Evolutionary conservation across 2,113 vertebrate species (phyloP).

Genomic region (Phyllostomus hastatus): DNA sequence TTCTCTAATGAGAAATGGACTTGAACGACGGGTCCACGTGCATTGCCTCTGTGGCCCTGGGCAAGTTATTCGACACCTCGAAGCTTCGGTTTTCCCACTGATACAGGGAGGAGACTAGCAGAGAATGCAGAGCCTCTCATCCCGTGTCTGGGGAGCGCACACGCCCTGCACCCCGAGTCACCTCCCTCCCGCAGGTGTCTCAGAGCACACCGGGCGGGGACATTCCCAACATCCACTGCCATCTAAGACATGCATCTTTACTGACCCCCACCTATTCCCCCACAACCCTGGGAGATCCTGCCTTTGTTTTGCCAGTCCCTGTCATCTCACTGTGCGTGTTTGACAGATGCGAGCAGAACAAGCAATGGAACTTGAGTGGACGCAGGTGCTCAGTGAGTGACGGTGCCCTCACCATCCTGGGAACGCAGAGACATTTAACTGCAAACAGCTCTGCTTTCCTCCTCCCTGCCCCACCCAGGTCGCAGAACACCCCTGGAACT

Average conservation of each 20-base stretch:
- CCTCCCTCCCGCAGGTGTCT: background rate
- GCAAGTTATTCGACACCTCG: background rate
- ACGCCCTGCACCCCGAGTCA: background rate
- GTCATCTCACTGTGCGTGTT: background rate
- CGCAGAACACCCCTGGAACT: background rate
- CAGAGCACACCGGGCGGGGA: background rate
- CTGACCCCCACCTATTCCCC: background rate
- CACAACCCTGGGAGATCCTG: background rate
- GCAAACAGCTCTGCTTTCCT: background rate
- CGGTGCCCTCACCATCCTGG: background rate
- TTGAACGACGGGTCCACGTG: background rate
- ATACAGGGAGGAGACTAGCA: background rate
- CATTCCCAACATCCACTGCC: background rate
- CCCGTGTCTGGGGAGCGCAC: background rate
- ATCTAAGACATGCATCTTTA: background rate
- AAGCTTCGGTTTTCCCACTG: background rate
- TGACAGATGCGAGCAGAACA: background rate
- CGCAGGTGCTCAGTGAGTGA: background rate
- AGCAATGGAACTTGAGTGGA: background rate
- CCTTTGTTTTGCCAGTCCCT: background rate
- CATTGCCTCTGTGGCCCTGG: background rate
- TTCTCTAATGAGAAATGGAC: background rate
- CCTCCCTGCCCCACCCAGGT: no score
- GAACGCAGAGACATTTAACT: background rate
- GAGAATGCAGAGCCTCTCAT: rapidly evolving